A percentile compares a stretch with the other conserved stretches of the same genome.
These are phyloP conservation scores for Aspiorhynchus laticeps DNA, from an alignment of 2,113 vertebrate species.

Conservation along the genomic window DNA sequence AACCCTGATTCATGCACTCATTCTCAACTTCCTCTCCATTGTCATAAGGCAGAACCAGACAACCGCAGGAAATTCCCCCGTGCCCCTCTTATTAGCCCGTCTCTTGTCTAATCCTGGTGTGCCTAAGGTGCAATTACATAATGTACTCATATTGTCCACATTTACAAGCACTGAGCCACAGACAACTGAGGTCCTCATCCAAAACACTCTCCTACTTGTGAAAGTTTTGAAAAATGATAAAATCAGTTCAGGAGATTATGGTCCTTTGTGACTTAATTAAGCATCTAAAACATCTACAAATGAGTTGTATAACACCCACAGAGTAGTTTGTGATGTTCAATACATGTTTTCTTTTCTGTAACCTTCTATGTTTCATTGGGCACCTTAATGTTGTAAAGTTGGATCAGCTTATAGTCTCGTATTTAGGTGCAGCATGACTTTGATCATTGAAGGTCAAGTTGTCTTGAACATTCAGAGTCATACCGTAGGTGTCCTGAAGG, in stretches of 20 bases:
- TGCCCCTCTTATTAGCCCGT: conserved; percentile 54
- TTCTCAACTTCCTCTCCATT: conserved; percentile 52
- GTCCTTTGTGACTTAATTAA: conserved; percentile 7
- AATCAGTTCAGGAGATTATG: not conserved
- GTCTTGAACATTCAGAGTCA: not conserved
- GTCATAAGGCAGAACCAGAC: conserved; percentile 53
- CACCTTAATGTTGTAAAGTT: not conserved
- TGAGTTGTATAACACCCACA: not conserved
- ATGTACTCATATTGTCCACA: not conserved
- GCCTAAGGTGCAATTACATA: conserved; percentile 24
- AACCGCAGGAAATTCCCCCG: conserved; percentile 57
- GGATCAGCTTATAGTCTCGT: not conserved
- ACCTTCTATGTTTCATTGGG: conserved; percentile 4
- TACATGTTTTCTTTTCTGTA: not conserved
- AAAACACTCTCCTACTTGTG: conserved; percentile 11
- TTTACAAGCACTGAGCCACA: not conserved
- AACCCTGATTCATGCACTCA: conserved; percentile 45
- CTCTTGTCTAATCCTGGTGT: conserved; percentile 23
- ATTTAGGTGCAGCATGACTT: not conserved
- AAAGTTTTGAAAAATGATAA: not conserved
- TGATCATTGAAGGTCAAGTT: not conserved
- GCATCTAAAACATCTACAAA: not conserved
- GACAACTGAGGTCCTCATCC: not conserved
- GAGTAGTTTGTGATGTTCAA: not conserved
- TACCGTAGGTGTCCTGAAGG: not conserved